Evolutionary conservation across 2,797 vertebrate genomes (phyloP), one percentile per base, ranked within the genome.

Genomic region (Pseudocheirus occidentalis): DNA sequence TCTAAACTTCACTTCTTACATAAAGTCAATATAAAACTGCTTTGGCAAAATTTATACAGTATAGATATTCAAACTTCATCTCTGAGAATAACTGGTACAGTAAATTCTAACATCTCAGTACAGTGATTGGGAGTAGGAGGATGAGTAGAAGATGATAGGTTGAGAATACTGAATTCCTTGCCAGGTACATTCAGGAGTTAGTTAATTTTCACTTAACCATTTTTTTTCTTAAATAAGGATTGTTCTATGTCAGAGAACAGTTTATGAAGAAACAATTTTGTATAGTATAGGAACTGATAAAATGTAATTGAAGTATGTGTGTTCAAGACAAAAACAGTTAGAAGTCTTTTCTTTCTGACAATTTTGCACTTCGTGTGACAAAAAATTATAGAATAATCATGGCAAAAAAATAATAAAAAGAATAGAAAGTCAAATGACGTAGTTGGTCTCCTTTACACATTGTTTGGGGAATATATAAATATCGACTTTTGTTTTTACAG

Each of bases 1-100:
- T 59, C 94, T 96, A 95, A 92, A 92, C 87, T 94, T 93, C 59
- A 95, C 92, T 97, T 96, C 54, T 91, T 16, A 56, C 93, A 93
- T 95, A 94, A 94, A 95, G 58, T 5, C 40, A 46, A 94, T 24
- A 96, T 18, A 94, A 81, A 94, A 62, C 92, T 94, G 96, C 94
- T 96, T 97, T 97, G 94, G 54, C 4, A 92, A 93, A 90, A 92
- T 94, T 96, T 81, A 46, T 46, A 46, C 18, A 40, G 66, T 40
- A 73, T 73, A 40, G 66, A 40, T 73, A 73, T 21, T 40, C 66
- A 73, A 2, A 40, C n/a, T 40, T 40, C 16, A 73, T 24, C n/a
- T 73, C 66, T 40, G 21, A 81, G 73, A 24, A 46, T 81, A 81
- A 46, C 40, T 46, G 73, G 21, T 40, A 11, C 16, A 81, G 18